Percentiles rank a stretch among this genome's conserved stretches.
Evolutionary conservation across 2,888 invertebrate species (phyloP).

Genomic region (Caradrina kadenii): DNA sequence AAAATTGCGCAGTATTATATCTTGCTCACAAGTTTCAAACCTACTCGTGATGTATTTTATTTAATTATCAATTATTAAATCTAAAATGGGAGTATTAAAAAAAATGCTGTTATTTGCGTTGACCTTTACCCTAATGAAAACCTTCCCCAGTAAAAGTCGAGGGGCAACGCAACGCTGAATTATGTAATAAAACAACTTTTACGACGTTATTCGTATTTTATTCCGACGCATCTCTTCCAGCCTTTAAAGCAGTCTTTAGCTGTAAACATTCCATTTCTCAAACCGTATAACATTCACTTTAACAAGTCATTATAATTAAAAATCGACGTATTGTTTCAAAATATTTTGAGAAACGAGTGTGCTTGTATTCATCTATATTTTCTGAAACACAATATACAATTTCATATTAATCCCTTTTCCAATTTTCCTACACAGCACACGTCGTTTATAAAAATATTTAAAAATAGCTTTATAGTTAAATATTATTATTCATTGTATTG

Average conservation of each 20-base stretch:
- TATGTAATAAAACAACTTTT: slow-evolving; percentile 25
- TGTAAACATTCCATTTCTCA: slow-evolving; percentile 23
- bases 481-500: slow-evolving; percentile 19
- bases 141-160: background rate
- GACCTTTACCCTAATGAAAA: too few relatives aligned
- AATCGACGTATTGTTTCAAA: background rate
- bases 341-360: slow-evolving; percentile 1
- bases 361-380: background rate
- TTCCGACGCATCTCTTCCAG: slow-evolving; percentile 20
- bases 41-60: too few relatives aligned
- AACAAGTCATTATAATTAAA: slow-evolving; percentile 18
- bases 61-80: too few relatives aligned
- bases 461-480: slow-evolving; percentile 15
- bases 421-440: slow-evolving; percentile 6
- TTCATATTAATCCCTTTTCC: background rate
- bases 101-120: too few relatives aligned
- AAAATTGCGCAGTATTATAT: too few relatives aligned
- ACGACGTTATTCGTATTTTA: slow-evolving; percentile 18
- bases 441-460: slow-evolving; percentile 6
- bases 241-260: slow-evolving; percentile 38
- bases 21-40: too few relatives aligned
- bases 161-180: background rate
- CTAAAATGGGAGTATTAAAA: too few relatives aligned
- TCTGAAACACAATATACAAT: slow-evolving; percentile 13
- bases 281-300: slow-evolving; percentile 23